A percentile compares a stretch with the other conserved stretches of the same genome.
Evolutionary conservation across 2,113 vertebrate species (phyloP).

Genomic region (Apodemus speciosus): DNA sequence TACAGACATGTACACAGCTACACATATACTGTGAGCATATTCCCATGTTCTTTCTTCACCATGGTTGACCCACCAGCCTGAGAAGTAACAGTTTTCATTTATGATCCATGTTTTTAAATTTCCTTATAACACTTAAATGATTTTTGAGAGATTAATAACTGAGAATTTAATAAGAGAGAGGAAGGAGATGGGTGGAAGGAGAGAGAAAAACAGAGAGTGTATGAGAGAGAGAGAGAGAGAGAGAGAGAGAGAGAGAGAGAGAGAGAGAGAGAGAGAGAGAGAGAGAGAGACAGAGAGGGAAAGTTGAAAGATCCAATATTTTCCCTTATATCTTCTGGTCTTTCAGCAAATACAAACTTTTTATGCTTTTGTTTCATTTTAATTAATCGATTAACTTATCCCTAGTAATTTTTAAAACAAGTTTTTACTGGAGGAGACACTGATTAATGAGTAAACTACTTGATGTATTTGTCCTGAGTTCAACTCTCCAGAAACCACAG

Average conservation of each 20-base stretch:
- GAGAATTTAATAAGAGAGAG: background rate
- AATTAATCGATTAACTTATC: constrained; percentile 2
- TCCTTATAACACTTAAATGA: background rate
- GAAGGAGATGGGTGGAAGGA: background rate
- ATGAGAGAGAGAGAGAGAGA: fast-evolving
- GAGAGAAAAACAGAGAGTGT: fast-evolving
- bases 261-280: fast-evolving
- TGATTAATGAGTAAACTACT: background rate
- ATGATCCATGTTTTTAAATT: background rate
- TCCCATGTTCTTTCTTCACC: background rate
- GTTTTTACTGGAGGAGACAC: background rate
- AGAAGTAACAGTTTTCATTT: background rate
- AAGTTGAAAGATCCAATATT: background rate
- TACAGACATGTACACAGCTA: background rate
- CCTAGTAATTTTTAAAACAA: constrained; percentile 34
- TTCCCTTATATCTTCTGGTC: background rate
- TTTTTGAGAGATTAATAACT: background rate
- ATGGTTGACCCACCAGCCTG: background rate
- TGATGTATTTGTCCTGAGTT: background rate
- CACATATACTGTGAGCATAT: background rate
- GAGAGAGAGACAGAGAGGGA: background rate
- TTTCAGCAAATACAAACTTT: constrained; percentile 11
- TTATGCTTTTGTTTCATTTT: constrained; percentile 2
- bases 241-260: background rate
- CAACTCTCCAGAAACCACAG: background rate